Evolutionary conservation across 1,140 invertebrate genomes (phyloP), one percentile per base, ranked within the genome.

Genomic region (Penaeus vannamei): DNA sequence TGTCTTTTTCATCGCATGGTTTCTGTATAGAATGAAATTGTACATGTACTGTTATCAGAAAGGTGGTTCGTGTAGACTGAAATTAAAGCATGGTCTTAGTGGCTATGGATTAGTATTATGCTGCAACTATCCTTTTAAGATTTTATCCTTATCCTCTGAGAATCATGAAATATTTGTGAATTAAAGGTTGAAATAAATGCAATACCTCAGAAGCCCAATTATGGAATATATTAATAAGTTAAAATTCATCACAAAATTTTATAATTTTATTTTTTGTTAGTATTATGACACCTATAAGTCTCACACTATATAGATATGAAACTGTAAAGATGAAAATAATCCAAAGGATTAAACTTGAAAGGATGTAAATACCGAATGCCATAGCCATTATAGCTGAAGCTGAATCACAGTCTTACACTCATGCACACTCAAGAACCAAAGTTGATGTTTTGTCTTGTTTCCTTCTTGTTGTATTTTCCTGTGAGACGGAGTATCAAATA

Each of bases 371-470:
- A 53, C 53, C 53, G 1, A 53, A 53, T 53, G 53, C 17, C 53
- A 17, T 53, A 53, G 53, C 53, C 53, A 53, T 53, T 17, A 53
- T 66, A 60, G 76, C 79, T 60, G 36, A 53, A 81, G 77, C 62
- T 81, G 59, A 80, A 36, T n/a, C 85, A 81, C 84, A 85, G 46
- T 53, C 72, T 17, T 77, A 85, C 69, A 76, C 66, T 23, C 46
- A 20, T 77, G 84, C 84, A 85, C 69, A 85, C 72, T 87, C 61
- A 80, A 87, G 59, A 87, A 87, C 86, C 86, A 87, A 87, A 87
- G 86, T 87, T 87, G 86, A 83, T 87, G 86, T 87, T 81, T 87
- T 87, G 86, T 87, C 86, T 66, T 59, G 77, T 85, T 87, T 87
- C 84, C 64, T 87, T 53, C 86, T 87, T 87, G 86, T 87, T 87